Percentiles rank a stretch among this genome's conserved stretches.
These are phyloP conservation scores for Thomomys bottae DNA, from an alignment of 2,113 vertebrate species.

Conservation along the genomic window DNA sequence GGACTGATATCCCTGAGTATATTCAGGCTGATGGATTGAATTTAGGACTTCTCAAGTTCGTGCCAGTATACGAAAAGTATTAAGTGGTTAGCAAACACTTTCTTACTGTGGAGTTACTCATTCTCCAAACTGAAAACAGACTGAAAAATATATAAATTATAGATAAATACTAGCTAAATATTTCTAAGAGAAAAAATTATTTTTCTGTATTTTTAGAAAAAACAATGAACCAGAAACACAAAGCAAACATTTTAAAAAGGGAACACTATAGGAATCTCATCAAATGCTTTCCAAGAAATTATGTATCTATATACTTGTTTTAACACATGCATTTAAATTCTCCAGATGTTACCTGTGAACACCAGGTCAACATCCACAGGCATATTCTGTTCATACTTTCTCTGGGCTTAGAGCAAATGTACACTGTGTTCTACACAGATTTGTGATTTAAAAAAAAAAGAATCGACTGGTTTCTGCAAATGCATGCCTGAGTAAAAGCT, in stretches of 20 bases:
- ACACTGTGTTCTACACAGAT: too few species aligned
- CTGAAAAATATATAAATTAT: neutral
- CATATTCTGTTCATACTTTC: neutral
- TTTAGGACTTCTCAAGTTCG: neutral
- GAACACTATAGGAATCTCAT: neutral
- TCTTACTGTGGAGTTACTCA: neutral
- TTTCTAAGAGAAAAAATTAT: constrained; percentile 22
- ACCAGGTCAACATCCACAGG: neutral
- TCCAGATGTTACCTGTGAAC: constrained; percentile 38
- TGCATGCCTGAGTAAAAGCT: constrained; percentile 85
- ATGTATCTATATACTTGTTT: neutral
- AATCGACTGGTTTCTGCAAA: constrained; percentile 77
- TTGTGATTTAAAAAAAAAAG: too few species aligned
- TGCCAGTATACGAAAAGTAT: neutral
- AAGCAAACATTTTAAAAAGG: constrained; percentile 31
- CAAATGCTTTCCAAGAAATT: constrained; percentile 1
- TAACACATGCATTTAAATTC: constrained; percentile 48
- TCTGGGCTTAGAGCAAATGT: neutral
- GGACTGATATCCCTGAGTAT: neutral
- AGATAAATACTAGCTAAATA: constrained; percentile 17
- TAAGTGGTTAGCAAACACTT: neutral
- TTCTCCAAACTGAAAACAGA: neutral
- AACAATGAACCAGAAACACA: neutral
- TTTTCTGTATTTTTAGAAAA: neutral
- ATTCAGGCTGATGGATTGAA: neutral